A percentile compares a stretch with the other conserved stretches of the same genome.
These are phyloP conservation scores for Arrhamphus sclerolepis DNA, from an alignment of 2,797 vertebrate genomes.

Conservation along the genomic window DNA sequence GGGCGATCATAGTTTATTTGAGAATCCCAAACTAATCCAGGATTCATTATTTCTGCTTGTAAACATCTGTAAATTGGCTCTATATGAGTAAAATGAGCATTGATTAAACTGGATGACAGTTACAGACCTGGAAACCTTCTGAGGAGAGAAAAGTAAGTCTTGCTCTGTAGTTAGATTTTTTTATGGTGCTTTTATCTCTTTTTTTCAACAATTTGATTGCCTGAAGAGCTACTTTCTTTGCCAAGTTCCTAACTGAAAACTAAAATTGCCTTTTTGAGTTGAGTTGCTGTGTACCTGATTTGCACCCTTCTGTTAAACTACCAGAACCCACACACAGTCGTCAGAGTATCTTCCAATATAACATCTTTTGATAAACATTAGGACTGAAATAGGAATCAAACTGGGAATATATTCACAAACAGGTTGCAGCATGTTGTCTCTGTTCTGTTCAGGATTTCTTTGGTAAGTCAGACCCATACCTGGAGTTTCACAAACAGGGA, in stretches of 20 bases:
- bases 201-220: not conserved
- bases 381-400: constrained; percentile 4
- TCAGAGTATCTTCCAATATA: constrained; percentile 1
- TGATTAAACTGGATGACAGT: not conserved
- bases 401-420: not conserved
- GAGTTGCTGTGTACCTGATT: constrained; percentile 21
- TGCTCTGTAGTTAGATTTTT: rapidly evolving
- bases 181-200: not conserved
- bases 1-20: too few relatives aligned
- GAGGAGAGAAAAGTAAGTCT: not conserved
- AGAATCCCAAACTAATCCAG: not conserved
- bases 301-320: constrained; percentile 21
- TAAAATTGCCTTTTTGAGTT: not conserved
- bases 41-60: not conserved
- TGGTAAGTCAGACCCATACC: constrained; percentile 97
- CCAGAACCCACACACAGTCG: constrained; percentile 4
- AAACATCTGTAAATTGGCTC: not conserved
- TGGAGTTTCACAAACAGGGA: constrained; percentile 95
- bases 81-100: too few relatives aligned
- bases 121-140: not conserved
- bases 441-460: constrained; percentile 89
- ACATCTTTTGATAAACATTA: not conserved
- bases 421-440: not conserved
- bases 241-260: not conserved
- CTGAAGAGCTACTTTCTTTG: not conserved